These are phyloP conservation scores for Phrynocephalus forsythii DNA, from an alignment of 2,797 vertebrate species.

Conservation along the genomic window DNA sequence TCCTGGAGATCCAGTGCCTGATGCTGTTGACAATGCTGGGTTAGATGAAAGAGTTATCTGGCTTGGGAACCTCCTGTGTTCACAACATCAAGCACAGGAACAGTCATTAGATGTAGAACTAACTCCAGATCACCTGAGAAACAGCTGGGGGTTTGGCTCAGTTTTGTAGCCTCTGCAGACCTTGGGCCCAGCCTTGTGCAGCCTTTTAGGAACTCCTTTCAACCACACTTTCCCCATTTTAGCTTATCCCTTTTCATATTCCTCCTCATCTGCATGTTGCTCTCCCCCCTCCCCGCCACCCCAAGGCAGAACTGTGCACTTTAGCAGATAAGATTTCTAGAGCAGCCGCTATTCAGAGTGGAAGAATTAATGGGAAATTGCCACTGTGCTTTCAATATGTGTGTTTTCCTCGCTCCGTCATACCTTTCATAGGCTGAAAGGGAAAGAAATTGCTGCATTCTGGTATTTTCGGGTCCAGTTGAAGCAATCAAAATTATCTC, in stretches of 20 bases:
- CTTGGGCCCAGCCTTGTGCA: neutral
- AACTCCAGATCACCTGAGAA: neutral
- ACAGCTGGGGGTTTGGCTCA: neutral
- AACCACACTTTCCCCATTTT: neutral
- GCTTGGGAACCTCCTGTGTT: neutral
- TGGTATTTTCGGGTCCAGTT: constrained; percentile 7
- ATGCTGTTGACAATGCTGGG: neutral
- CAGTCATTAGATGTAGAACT: neutral
- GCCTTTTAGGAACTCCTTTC: neutral
- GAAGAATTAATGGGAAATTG: constrained; percentile 49
- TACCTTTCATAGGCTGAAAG: constrained; percentile 21
- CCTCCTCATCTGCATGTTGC: neutral
- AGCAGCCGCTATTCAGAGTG: constrained; percentile 37
- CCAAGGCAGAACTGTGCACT: constrained; percentile 42
- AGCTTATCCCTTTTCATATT: constrained; percentile 13
- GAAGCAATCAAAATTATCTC: constrained; percentile 33
- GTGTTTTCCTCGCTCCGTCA: constrained; percentile 12
- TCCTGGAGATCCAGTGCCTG: neutral
- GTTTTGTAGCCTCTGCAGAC: neutral
- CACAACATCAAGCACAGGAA: neutral
- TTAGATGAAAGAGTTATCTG: neutral
- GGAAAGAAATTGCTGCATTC: constrained; percentile 30
- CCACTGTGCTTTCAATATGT: constrained; percentile 36
- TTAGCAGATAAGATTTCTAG: constrained; percentile 41
- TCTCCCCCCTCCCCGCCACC: neutral